phyloP scores from a whole-genome alignment of 2,888 invertebrate species.

The Xanthia togata region DNA sequence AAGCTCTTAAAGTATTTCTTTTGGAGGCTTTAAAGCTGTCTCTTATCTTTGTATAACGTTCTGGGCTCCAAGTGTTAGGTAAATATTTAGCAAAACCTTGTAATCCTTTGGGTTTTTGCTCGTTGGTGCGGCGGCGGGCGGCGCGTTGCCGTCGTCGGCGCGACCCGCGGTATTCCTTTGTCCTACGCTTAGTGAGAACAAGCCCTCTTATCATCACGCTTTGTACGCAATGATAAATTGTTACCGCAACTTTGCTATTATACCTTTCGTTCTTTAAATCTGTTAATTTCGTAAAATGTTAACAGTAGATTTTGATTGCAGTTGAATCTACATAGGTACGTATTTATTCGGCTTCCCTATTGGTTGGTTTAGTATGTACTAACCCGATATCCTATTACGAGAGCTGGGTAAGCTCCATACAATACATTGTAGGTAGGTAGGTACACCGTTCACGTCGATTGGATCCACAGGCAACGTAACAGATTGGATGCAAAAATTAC shows the following conservation, averaged over 20 bases:
- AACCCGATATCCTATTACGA: neutral
- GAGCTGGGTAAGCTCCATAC: constrained; percentile 3
- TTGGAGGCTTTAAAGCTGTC: constrained; percentile 61
- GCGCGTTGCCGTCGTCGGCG: constrained; percentile 46
- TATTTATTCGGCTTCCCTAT: neutral
- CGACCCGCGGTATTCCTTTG: constrained; percentile 76
- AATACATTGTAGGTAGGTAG: constrained; percentile 25
- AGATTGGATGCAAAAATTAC: constrained; percentile 59
- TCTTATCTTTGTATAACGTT: constrained; percentile 68
- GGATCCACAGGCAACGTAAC: constrained; percentile 44
- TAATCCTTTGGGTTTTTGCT: constrained; percentile 84
- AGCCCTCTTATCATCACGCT: constrained; percentile 81
- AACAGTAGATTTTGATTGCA: neutral
- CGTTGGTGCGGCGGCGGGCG: constrained; percentile 58
- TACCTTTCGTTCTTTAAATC: constrained; percentile 33
- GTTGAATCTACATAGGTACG: constrained; percentile 6
- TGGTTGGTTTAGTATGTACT: neutral
- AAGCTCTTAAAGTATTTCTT: constrained; percentile 69
- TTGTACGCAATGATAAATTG: constrained; percentile 84
- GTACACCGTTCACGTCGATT: constrained; percentile 42
- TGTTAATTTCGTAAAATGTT: constrained; percentile 27
- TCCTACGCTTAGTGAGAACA: constrained; percentile 75
- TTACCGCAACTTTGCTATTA: constrained; percentile 63
- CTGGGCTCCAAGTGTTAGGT: constrained; percentile 78
- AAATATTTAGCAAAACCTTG: constrained; percentile 84